Base-by-base conservation (phyloP, 1,140 invertebrate species). In the Atta colombica region DNA sequence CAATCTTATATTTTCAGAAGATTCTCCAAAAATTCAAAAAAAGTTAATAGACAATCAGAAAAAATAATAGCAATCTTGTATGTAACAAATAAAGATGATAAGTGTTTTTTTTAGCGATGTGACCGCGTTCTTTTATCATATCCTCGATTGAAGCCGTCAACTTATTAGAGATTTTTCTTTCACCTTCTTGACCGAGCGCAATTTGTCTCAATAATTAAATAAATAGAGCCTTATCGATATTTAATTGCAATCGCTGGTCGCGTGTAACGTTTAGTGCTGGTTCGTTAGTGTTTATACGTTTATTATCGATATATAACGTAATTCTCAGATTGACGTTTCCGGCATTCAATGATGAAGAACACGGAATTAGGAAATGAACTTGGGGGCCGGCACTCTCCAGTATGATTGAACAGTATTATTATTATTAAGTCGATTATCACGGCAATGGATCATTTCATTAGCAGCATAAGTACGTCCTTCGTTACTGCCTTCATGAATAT, bases 401-500 rank as follows among this genome's bases (percentile, higher is more conserved):
- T 80, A 68, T 81, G 65, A 81, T 81, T 55, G 65, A 81, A 80
- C 72, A 60, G 35, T 39, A 60, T 78, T 85, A 85, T 89, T 85
- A 85, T 89, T 80, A 63, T 84, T 61, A 74, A 72, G 68, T 82
- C 68, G 80, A 74, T 82, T 74, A 75, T 74, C 55, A n/a, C n/a
- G 55, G 55, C 68, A 16, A 82, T 82, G 35, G 39, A 84, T 75
- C 80, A 25, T 84, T 61, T 51, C n/a, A 74, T 74, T 74, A 74
- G 14, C 80, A 25, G 58, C 63, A 28, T 7, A 45, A 55, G 31
- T 21, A 63, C 63, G n/a, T 39, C 45, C 77, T 35, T n/a, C n/a
- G 55, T 25, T 75, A 45, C 55, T 63, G 71, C 25, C 80, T 74
- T 35, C 21, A 61, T 74, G 55, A 58, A 61, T 49, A 74, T 74